A percentile compares a stretch with the other conserved stretches of the same genome.
phyloP scores from a whole-genome alignment of 2,888 invertebrate species.

The Phengaris arion region DNA sequence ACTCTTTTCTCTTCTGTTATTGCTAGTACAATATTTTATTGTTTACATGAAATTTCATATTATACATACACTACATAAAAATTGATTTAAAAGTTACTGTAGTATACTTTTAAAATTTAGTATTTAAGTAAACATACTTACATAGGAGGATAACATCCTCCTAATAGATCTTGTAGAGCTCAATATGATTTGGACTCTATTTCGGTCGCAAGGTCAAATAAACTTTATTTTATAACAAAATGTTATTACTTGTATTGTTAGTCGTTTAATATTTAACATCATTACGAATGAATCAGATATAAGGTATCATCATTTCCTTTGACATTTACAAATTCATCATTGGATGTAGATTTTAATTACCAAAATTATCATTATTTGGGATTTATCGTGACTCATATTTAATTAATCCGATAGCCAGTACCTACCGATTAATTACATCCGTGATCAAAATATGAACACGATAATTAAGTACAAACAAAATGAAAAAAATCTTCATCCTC shows the following conservation, averaged over 20 bases:
- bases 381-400: slow-evolving; percentile 6
- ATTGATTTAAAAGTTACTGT: too few relatives aligned
- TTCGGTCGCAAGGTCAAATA: too few relatives aligned
- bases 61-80: too few relatives aligned
- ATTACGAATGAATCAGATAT: background rate
- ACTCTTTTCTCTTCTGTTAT: too few relatives aligned
- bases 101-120: too few relatives aligned
- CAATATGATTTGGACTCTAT: too few relatives aligned
- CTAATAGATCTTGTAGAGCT: too few relatives aligned
- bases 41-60: too few relatives aligned
- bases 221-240: too few relatives aligned
- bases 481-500: background rate
- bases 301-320: slow-evolving; percentile 16
- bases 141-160: too few relatives aligned
- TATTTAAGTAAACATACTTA: too few relatives aligned
- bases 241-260: background rate
- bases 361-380: slow-evolving; percentile 4
- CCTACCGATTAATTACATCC: slow-evolving; percentile 4
- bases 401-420: background rate
- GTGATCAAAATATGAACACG: background rate
- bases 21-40: too few relatives aligned
- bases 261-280: background rate
- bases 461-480: background rate
- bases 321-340: slow-evolving; percentile 9
- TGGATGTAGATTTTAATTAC: background rate